Evolutionary conservation across 2,797 vertebrate species (phyloP).

Genomic region (Rhinatrema bivittatum): DNA sequence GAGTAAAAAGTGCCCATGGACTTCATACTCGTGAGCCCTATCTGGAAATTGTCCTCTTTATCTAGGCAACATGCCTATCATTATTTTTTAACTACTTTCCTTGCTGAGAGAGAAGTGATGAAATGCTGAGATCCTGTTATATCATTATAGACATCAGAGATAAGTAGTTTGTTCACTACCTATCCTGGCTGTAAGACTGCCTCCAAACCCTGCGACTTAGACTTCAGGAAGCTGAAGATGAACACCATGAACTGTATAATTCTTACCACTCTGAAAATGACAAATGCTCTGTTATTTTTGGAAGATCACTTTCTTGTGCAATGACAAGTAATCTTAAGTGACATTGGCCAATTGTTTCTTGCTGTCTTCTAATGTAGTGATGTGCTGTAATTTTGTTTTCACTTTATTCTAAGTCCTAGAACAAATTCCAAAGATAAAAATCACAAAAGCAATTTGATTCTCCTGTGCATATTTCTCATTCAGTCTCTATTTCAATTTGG

Average conservation of each 20-base stretch:
- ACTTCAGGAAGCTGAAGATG: constrained; percentile 14
- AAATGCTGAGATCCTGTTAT: not conserved
- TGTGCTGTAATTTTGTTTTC: too few relatives aligned
- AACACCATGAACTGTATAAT: constrained; percentile 14
- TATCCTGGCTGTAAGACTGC: constrained; percentile 4
- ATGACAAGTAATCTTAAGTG: constrained; percentile 1
- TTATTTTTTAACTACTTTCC: too few relatives aligned
- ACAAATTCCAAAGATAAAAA: too few relatives aligned
- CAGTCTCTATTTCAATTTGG: too few relatives aligned
- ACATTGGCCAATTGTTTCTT: not conserved
- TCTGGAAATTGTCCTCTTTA: too few relatives aligned
- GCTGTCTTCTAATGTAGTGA: not conserved
- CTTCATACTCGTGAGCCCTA: too few relatives aligned
- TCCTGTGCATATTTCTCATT: too few relatives aligned
- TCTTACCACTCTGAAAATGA: constrained; percentile 8
- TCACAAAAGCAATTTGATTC: too few relatives aligned
- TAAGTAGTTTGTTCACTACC: constrained; percentile 19
- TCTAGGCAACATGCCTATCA: too few relatives aligned
- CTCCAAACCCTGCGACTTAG: constrained; percentile 13
- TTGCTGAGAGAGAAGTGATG: too few relatives aligned
- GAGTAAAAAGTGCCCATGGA: too few relatives aligned
- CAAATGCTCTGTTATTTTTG: constrained; percentile 6
- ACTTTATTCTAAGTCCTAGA: too few relatives aligned
- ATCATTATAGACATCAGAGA: constrained; percentile 15
- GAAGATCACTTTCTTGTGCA: not conserved